phyloP scores from a whole-genome alignment of 2,113 vertebrate genomes.

The Triplophysa rosa region DNA sequence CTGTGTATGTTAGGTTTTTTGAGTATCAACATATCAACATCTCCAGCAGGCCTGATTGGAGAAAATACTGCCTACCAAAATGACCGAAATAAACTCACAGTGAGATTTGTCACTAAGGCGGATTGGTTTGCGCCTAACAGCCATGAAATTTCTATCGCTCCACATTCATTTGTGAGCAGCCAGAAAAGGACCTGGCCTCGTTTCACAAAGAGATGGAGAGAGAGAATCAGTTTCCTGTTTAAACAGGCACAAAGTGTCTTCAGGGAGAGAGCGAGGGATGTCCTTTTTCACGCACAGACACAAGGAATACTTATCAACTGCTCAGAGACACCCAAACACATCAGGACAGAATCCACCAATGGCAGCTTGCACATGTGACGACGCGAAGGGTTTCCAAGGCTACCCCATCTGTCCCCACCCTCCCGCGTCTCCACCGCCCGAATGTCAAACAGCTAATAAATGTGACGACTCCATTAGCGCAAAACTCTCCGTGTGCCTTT shows the following conservation, averaged over 20 bases:
- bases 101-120: background rate
- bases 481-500: slow-evolving; percentile 21
- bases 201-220: slow-evolving; percentile 50
- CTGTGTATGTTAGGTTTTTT: background rate
- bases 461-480: slow-evolving; percentile 44
- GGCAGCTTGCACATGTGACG: slow-evolving; percentile 53
- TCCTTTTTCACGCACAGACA: slow-evolving; percentile 61
- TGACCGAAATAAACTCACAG: background rate
- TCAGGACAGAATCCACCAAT: slow-evolving; percentile 60
- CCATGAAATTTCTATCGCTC: background rate
- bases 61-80: background rate
- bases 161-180: slow-evolving; percentile 20
- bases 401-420: slow-evolving; percentile 51
- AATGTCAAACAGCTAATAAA: slow-evolving; percentile 71
- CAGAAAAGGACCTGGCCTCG: slow-evolving; percentile 57
- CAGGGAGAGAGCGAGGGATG: slow-evolving; percentile 58
- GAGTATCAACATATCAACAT: background rate
- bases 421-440: slow-evolving; percentile 47
- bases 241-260: slow-evolving; percentile 59
- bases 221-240: slow-evolving; percentile 61
- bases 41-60: background rate
- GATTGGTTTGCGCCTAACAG: slow-evolving; percentile 1
- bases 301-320: slow-evolving; percentile 58
- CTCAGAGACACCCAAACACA: slow-evolving; percentile 43
- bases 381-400: slow-evolving; percentile 69